phyloP scores from a whole-genome alignment of 1,140 invertebrate genomes.

The Leptoteleia sp. region DNA sequence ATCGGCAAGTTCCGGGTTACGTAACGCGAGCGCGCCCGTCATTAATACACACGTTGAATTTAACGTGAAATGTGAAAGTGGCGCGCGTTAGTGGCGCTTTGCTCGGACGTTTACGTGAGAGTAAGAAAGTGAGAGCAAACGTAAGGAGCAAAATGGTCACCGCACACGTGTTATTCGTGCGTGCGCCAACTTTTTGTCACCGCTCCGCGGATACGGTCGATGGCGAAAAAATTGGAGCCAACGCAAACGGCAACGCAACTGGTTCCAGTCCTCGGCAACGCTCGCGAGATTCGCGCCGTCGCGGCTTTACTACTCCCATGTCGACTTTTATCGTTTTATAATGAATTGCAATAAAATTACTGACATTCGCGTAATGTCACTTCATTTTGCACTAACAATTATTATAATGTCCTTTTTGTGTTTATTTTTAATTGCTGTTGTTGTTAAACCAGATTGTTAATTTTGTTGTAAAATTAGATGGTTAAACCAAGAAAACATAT shows the following conservation, averaged over 20 bases:
- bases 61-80: constrained; percentile 77
- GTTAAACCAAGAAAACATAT: too few species aligned
- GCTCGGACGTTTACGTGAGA: constrained; percentile 55
- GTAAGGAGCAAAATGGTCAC: constrained; percentile 59
- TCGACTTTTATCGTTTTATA: too few species aligned
- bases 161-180: constrained; percentile 38
- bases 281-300: constrained; percentile 7
- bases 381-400: too few species aligned
- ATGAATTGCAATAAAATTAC: too few species aligned
- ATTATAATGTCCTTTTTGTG: too few species aligned
- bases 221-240: constrained; percentile 24
- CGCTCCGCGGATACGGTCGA: constrained; percentile 30
- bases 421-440: too few species aligned
- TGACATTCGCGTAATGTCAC: too few species aligned
- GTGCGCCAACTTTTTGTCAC: constrained; percentile 40
- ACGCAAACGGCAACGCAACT: constrained; percentile 32
- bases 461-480: too few species aligned
- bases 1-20: constrained; percentile 67
- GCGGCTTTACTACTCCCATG: too few species aligned
- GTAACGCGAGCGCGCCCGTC: constrained; percentile 67
- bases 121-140: constrained; percentile 75
- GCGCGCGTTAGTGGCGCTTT: constrained; percentile 46
- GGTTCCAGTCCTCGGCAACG: constrained; percentile 9
- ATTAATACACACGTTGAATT: constrained; percentile 72
- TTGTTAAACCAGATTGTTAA: too few species aligned